A percentile compares a stretch with the other conserved stretches of the same genome.
Evolutionary conservation across 2,797 vertebrate genomes (phyloP).

Genomic region (Sciurus vulgaris): DNA sequence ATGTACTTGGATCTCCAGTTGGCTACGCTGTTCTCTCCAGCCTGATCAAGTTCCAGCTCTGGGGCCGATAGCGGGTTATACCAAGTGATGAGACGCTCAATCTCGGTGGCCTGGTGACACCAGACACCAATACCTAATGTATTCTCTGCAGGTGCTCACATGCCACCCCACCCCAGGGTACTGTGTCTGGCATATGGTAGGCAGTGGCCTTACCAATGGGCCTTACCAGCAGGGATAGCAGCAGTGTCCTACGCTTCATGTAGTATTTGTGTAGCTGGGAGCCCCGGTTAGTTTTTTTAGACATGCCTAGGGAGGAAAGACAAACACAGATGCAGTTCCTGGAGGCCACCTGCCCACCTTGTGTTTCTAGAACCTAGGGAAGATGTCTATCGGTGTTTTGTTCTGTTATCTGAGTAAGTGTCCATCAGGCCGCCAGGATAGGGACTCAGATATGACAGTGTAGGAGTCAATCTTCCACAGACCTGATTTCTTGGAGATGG

Average conservation of each 20-base stretch:
- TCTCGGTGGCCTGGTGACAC: conserved; percentile 94
- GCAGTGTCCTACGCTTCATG: conserved; percentile 96
- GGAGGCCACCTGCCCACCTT: not conserved
- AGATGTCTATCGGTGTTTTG: not conserved
- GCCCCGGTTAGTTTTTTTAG: conserved; percentile 97
- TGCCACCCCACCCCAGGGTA: fast-evolving
- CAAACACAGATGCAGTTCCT: not conserved
- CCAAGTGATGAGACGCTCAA: conserved; percentile 97
- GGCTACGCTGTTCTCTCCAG: conserved; percentile 96
- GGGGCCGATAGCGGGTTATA: conserved; percentile 97
- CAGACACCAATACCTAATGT: fast-evolving
- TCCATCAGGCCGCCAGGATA: not conserved
- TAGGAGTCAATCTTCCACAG: not conserved
- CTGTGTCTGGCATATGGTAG: fast-evolving
- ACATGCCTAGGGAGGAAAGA: conserved; percentile 90
- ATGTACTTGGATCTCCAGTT: conserved; percentile 99
- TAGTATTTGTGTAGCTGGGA: conserved; percentile 99
- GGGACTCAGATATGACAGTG: not conserved
- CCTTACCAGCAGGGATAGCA: conserved; percentile 95
- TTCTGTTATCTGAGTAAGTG: not conserved
- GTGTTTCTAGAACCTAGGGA: not conserved
- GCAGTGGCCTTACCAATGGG: not conserved
- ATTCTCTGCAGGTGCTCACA: not conserved
- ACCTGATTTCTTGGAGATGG: conserved; percentile 99
- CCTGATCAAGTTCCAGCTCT: conserved; percentile 96